Evolutionary conservation across 2,797 vertebrate species (phyloP).

Genomic region (Phalanger gymnotis): DNA sequence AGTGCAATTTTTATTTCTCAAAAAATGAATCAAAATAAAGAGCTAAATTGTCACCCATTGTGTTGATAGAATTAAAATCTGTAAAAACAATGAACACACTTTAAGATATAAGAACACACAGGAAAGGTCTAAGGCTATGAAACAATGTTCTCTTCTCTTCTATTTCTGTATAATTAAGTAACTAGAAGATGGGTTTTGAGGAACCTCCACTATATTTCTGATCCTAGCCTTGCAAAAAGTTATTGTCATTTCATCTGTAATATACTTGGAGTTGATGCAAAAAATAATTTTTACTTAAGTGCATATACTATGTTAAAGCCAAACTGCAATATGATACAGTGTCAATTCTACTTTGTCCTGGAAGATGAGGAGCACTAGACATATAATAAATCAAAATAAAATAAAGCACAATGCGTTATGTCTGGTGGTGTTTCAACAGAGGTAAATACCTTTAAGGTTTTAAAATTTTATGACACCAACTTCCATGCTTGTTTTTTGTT

Average conservation of each 20-base stretch:
- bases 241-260: slow-evolving; percentile 34
- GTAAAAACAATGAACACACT: neutral
- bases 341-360: neutral
- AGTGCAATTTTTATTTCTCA: slow-evolving; percentile 5
- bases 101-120: neutral
- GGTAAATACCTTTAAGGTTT: neutral
- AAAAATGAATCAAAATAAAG: neutral
- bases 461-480: neutral
- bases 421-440: neutral
- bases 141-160: neutral
- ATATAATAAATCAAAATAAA: neutral
- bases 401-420: slow-evolving; percentile 19
- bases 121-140: slow-evolving; percentile 6
- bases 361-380: neutral
- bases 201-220: neutral
- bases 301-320: slow-evolving; percentile 11
- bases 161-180: neutral
- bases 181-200: slow-evolving; percentile 1
- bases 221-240: neutral
- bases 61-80: slow-evolving; percentile 21
- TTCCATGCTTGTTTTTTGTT: slow-evolving; percentile 16
- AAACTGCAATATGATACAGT: slow-evolving; percentile 4
- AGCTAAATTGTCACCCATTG: slow-evolving; percentile 22
- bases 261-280: neutral
- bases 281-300: slow-evolving; percentile 13